Evolutionary conservation across 2,113 vertebrate genomes (phyloP).

Genomic region (Chinchilla lanigera): DNA sequence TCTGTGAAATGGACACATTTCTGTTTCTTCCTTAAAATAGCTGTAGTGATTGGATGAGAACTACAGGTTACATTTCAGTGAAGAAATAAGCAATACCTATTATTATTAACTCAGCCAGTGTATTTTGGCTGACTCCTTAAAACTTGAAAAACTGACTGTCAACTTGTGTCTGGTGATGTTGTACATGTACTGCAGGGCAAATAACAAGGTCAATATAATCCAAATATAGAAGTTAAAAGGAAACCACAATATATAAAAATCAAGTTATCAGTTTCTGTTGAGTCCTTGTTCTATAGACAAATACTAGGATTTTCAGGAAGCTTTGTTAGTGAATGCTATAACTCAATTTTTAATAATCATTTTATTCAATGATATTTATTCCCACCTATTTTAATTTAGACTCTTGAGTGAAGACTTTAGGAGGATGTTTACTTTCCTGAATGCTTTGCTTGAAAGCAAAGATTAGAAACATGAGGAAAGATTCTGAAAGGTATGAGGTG

Average conservation of each 20-base stretch:
- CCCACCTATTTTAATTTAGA: conserved; percentile 29
- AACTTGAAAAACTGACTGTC: not conserved
- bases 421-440: conserved; percentile 25
- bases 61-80: not conserved
- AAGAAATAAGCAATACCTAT: not conserved
- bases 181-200: not conserved
- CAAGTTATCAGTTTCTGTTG: not conserved
- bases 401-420: not conserved
- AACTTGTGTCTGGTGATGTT: not conserved
- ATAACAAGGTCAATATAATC: not conserved
- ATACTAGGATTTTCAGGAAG: conserved; percentile 5
- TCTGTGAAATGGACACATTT: not conserved
- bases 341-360: conserved; percentile 21
- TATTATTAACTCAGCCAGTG: not conserved
- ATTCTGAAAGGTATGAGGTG: not conserved
- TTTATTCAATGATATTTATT: conserved; percentile 4
- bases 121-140: not conserved
- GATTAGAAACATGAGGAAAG: not conserved
- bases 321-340: not conserved
- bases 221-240: conserved; percentile 10
- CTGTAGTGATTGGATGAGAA: not conserved
- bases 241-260: not conserved
- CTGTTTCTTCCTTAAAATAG: not conserved
- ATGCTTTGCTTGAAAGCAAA: conserved; percentile 34
- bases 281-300: not conserved